These are phyloP conservation scores for Psittacara wagleri DNA, from an alignment of 2,113 vertebrate genomes.

Conservation along the genomic window DNA sequence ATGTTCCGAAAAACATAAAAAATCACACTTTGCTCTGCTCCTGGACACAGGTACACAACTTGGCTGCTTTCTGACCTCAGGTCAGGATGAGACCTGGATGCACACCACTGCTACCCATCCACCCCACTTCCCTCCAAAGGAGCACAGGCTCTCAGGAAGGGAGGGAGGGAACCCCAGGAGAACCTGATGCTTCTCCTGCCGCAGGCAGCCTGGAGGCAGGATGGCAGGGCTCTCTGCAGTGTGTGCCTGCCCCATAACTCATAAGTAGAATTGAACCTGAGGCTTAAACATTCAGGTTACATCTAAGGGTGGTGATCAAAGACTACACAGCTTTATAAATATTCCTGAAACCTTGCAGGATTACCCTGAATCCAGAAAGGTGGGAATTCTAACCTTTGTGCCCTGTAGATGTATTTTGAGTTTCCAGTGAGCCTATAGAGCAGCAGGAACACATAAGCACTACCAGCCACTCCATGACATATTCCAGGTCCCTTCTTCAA, in stretches of 20 bases:
- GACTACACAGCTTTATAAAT: not conserved
- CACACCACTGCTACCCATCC: accelerated
- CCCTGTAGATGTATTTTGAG: constrained; percentile 88
- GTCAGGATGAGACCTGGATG: not conserved
- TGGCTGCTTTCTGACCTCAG: not conserved
- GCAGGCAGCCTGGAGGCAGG: not conserved
- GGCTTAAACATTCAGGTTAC: not conserved
- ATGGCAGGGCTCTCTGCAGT: not conserved
- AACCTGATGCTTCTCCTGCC: accelerated
- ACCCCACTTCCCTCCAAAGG: not conserved
- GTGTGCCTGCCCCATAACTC: not conserved
- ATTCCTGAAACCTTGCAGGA: not conserved
- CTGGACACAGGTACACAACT: not conserved
- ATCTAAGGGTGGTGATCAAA: accelerated
- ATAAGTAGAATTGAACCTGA: not conserved
- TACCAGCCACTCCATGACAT: constrained; percentile 87
- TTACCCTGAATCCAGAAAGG: not conserved
- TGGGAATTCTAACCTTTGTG: constrained; percentile 81
- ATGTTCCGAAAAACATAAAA: not conserved
- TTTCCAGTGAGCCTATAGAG: constrained; percentile 88
- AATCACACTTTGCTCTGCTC: not conserved
- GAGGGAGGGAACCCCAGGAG: not conserved
- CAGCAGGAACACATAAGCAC: constrained; percentile 88
- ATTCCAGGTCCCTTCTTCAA: constrained; percentile 91
- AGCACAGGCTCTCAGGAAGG: accelerated